A percentile compares a stretch with the other conserved stretches of the same genome.
phyloP scores from a whole-genome alignment of 2,888 invertebrate species.

The Tetanocera ferruginea region DNA sequence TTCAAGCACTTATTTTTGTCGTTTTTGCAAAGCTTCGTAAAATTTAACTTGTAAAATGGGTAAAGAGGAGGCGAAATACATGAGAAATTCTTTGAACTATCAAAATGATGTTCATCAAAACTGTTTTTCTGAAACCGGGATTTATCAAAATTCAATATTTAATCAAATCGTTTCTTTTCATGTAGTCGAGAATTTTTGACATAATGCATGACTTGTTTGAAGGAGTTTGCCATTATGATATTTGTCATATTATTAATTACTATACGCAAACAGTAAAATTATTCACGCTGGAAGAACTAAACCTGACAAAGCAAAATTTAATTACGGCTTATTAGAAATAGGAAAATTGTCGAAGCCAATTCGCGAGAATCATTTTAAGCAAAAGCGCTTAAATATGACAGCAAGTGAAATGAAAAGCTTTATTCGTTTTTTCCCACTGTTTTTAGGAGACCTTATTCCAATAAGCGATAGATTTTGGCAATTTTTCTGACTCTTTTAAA shows the following conservation, averaged over 20 bases:
- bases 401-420: conserved; percentile 17
- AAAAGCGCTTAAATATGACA: too few species aligned
- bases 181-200: conserved; percentile 5
- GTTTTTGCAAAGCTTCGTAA: conserved; percentile 1
- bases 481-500: conserved; percentile 38
- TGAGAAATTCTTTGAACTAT: too few species aligned
- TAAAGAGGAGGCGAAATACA: not conserved
- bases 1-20: conserved; percentile 7
- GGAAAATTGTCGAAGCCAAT: too few species aligned
- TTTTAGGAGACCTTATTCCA: conserved; percentile 29
- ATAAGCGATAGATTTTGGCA: conserved; percentile 32
- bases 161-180: not conserved
- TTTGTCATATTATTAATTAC: not conserved
- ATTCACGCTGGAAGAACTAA: not conserved
- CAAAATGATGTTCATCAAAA: too few species aligned
- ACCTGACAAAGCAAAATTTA: not conserved
- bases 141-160: not conserved
- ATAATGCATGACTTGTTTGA: conserved; percentile 15
- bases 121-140: too few species aligned
- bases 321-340: not conserved
- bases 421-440: conserved; percentile 36
- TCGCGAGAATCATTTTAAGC: not conserved
- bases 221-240: conserved; percentile 17
- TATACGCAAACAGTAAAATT: not conserved
- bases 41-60: not conserved